Conservation (phyloP, 2,113 vertebrate genomes). For the Pontoporia blainvillei region DNA sequence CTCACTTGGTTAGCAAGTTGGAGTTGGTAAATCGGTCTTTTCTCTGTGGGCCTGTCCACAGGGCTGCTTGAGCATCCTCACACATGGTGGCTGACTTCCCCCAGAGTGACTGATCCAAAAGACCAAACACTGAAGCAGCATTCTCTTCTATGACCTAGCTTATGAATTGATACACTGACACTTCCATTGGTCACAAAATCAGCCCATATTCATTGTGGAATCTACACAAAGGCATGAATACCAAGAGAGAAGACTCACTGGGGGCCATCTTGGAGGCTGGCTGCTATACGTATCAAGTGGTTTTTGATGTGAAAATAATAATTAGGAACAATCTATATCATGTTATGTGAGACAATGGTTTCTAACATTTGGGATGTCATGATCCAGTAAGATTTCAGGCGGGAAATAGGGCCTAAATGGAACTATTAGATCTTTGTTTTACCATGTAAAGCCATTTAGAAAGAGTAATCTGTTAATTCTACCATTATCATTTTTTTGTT, state of each 20-base stretch:
- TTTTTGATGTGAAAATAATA: constrained; percentile 19
- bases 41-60: not conserved
- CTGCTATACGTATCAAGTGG: not conserved
- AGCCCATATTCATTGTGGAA: not conserved
- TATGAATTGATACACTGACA: not conserved
- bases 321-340: not conserved
- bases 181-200: not conserved
- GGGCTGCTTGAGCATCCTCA: not conserved
- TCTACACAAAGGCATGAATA: not conserved
- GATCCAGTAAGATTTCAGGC: not conserved
- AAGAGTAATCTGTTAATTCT: not conserved
- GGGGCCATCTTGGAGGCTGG: not conserved
- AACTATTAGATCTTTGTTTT: constrained; percentile 29
- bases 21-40: not conserved
- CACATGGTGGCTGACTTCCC: not conserved
- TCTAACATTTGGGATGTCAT: not conserved
- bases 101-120: not conserved
- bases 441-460: not conserved
- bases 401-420: not conserved
- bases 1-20: not conserved
- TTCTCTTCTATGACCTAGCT: not conserved
- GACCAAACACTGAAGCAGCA: not conserved
- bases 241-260: not conserved
- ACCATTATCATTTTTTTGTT: not conserved
- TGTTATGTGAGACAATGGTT: not conserved